Evolutionary conservation across 2,797 vertebrate genomes (phyloP).

Genomic region (Rhyacichthys aspro): DNA sequence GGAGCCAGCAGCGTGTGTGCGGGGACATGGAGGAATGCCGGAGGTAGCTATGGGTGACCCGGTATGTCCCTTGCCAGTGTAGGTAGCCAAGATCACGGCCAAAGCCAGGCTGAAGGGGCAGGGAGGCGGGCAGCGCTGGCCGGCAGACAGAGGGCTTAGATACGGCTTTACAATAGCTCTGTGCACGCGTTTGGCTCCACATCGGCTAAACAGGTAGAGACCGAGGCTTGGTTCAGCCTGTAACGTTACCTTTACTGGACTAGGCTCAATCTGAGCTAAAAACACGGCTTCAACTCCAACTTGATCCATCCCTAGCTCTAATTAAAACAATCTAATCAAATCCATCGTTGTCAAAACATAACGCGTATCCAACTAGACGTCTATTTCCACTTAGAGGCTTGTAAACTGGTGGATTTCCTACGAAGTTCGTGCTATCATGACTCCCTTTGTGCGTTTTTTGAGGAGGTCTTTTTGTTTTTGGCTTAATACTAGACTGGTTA

Average conservation of each 20-base stretch:
- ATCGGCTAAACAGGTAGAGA: slow-evolving; percentile 66
- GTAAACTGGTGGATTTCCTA: slow-evolving; percentile 41
- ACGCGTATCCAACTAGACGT: slow-evolving; percentile 10
- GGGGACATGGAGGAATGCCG: slow-evolving; percentile 82
- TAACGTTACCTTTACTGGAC: slow-evolving; percentile 48
- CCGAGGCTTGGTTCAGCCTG: slow-evolving; percentile 40
- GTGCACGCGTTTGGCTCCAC: slow-evolving; percentile 39
- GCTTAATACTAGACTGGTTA: slow-evolving; percentile 51
- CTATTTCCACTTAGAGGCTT: slow-evolving; percentile 1
- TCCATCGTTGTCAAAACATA: slow-evolving; percentile 8
- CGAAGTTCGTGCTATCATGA: slow-evolving; percentile 62
- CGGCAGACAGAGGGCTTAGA: slow-evolving; percentile 40
- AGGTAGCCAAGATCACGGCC: slow-evolving; percentile 71
- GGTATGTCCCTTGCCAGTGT: slow-evolving; percentile 74
- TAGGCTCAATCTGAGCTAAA: slow-evolving; percentile 39
- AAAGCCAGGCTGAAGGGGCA: slow-evolving; percentile 63
- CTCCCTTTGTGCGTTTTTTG: slow-evolving; percentile 72
- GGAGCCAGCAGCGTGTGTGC: slow-evolving; percentile 61
- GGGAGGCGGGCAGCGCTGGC: slow-evolving; percentile 22
- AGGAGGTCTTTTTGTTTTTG: slow-evolving; percentile 20
- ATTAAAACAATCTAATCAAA: slow-evolving; percentile 26
- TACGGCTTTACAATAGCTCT: slow-evolving; percentile 52
- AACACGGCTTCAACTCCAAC: slow-evolving; percentile 37
- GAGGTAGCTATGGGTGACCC: slow-evolving; percentile 79
- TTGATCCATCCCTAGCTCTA: slow-evolving; percentile 35